These are phyloP conservation scores for Cabera pusaria DNA, from an alignment of 2,888 invertebrate species.

Conservation along the genomic window DNA sequence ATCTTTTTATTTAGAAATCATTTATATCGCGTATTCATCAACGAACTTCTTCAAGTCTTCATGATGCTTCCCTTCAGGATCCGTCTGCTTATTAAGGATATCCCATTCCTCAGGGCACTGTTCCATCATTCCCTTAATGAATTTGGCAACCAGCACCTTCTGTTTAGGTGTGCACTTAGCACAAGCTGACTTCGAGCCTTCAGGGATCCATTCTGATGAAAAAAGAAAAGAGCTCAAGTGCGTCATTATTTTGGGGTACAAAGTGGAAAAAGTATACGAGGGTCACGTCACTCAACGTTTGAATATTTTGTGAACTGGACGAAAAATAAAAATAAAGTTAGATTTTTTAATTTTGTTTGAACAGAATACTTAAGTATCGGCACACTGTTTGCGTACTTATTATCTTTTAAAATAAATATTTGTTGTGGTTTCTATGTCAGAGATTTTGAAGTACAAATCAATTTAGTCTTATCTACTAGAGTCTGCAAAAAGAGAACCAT, in stretches of 20 bases:
- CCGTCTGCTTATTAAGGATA: constrained; percentile 83
- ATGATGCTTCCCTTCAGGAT: constrained; percentile 83
- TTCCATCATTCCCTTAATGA: constrained; percentile 83
- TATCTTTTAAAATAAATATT: too few relatives aligned
- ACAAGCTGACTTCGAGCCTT: constrained; percentile 64
- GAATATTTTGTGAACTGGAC: constrained; percentile 10
- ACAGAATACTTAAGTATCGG: too few relatives aligned
- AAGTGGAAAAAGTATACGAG: constrained; percentile 28
- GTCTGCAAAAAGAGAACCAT: too few relatives aligned
- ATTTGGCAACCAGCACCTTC: constrained; percentile 74
- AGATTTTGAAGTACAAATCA: too few relatives aligned
- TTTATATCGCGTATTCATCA: constrained; percentile 27
- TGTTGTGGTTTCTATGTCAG: too few relatives aligned
- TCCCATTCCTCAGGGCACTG: constrained; percentile 85
- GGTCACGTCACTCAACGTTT: constrained; percentile 2
- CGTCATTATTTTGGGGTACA: constrained; percentile 28
- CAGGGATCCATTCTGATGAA: constrained; percentile 48
- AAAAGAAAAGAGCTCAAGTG: constrained; percentile 29
- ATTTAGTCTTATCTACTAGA: too few relatives aligned
- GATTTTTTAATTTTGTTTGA: too few relatives aligned
- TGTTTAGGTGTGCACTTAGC: constrained; percentile 85
- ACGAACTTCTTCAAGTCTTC: constrained; percentile 74
- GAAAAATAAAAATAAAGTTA: too few relatives aligned
- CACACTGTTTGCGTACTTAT: too few relatives aligned
- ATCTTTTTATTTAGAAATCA: too few relatives aligned